Base-by-base conservation (phyloP, 2,888 invertebrate species). In the Drosophila mettleri region DNA sequence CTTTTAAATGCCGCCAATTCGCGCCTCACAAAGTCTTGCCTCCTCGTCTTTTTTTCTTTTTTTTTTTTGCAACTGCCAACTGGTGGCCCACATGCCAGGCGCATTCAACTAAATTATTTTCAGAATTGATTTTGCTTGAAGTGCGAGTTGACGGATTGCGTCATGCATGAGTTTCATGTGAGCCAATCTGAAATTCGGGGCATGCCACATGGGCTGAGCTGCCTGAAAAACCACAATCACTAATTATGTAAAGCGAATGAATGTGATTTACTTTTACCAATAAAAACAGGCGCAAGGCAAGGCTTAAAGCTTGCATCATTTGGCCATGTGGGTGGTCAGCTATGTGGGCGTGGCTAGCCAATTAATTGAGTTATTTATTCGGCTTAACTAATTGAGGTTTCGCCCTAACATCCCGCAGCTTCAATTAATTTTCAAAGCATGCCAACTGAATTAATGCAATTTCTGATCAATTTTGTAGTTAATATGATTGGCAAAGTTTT, bases 201-300 rank as follows among this genome's bases (percentile, higher is more conserved):
- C 63, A 61, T 67, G 72, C 77, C 71, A 63, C 54, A 24, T 45
- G 39, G 24, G 60, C 60, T 27, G 31, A 10, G 16, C 36, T 38
- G 38, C 38, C 38, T 18, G 38, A 18, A 18, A 38, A 22, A 14
- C 43, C 43, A 8, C 36, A 45, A 33, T 61, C 34, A 41, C 46
- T 74, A 55, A 83, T 83, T 72, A 66, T 29, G 33, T 45, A 38
- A 33, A 58, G 58, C 57, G 59, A 66, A 69, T 74, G 59, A 29
- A 46, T 29, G 18, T 33, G 65, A 33, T 46, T 34, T 18, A 53
- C 34, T 63, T 38, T 24, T 49, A 31, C 49, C 39, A 27, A 24
- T 10, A 18, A n/a, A 20, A 22, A 10, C 18, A 53, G 16, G 18
- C 27, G 45, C 7, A 31, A 29, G n/a, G 29, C 16, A 36, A 52